Base-by-base conservation (phyloP, 1,140 invertebrate genomes). In the Saxidomus purpurata region DNA sequence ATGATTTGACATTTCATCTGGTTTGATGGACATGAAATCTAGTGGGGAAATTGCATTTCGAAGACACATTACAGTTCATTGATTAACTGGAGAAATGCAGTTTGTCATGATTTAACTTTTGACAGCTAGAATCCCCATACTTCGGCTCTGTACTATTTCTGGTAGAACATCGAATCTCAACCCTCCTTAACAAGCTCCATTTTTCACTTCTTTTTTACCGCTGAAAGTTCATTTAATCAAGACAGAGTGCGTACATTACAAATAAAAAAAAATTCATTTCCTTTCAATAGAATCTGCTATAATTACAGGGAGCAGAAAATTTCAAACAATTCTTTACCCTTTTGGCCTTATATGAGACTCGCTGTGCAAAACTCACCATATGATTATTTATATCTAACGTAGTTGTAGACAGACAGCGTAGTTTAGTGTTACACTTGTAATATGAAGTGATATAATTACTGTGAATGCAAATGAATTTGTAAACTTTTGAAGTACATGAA, bases 1-100 rank as follows among this genome's bases (percentile, higher is more conserved):
- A 85, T 85, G 67, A 85, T 85, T 85, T 74, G 63, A 71, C 83
- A 74, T 85, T 55, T 74, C 83, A 31, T 85, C 61, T 55, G 19
- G 40, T 74, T 52, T 74, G 67, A 85, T 85, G 49, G 83, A 85
- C 83, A 85, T 22, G 28, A 74, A 85, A 85, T 85, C 63, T 31
- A 85, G 83, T 52, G 31, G n/a, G 67, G 49, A 85, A 85, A 85
- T 85, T 74, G 63, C 63, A 55, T 74, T 71, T 74, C 40, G 40
- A 85, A 49, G 67, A 71, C 67, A 49, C 40, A 83, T 83, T 19
- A 47, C 61, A 59, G 25, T 69, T 47, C 28, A 49, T 83, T 67
- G 63, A 74, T 74, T 76, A 74, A 40, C 63, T 1, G 47, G 3
- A 34, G 25, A 55, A 85, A 71, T 74, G 67, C 69, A 74, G 83